A percentile compares a stretch with the other conserved stretches of the same genome.
Conservation (phyloP, 2,888 invertebrate species). For the Trilocha varians region DNA sequence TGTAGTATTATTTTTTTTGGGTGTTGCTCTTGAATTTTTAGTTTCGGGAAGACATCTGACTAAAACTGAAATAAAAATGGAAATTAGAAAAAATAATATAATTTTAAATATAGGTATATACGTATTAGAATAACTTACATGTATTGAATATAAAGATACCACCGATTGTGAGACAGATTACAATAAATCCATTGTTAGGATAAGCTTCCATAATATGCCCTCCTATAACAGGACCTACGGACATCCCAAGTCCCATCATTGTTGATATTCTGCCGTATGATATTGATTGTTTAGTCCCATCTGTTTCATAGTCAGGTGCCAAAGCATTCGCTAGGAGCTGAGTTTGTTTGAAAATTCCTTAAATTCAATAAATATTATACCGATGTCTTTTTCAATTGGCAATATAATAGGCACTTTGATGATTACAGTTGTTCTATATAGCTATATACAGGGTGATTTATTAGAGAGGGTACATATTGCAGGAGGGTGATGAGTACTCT, state of each 20-base stretch:
- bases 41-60: slow-evolving; percentile 23
- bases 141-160: slow-evolving; percentile 25
- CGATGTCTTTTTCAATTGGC: background rate
- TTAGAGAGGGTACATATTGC: no score
- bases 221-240: slow-evolving; percentile 75
- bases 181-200: slow-evolving; percentile 61
- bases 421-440: no score
- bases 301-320: slow-evolving; percentile 69
- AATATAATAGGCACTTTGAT: no score
- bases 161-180: slow-evolving; percentile 40
- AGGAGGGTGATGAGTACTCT: no score
- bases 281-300: slow-evolving; percentile 49
- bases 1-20: slow-evolving; percentile 8
- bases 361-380: slow-evolving; percentile 4
- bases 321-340: slow-evolving; percentile 74
- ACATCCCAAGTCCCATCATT: slow-evolving; percentile 74
- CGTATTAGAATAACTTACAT: slow-evolving; percentile 22
- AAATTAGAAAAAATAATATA: background rate
- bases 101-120: background rate
- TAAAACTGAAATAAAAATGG: slow-evolving; percentile 24
- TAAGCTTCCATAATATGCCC: slow-evolving; percentile 70
- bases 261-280: slow-evolving; percentile 73
- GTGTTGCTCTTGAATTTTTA: slow-evolving; percentile 16
- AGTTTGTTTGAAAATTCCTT: slow-evolving; percentile 77
- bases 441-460: no score